A percentile compares a stretch with the other conserved stretches of the same genome.
These are phyloP conservation scores for Standfussiana lucernea DNA, from an alignment of 2,888 invertebrate species.

Conservation along the genomic window DNA sequence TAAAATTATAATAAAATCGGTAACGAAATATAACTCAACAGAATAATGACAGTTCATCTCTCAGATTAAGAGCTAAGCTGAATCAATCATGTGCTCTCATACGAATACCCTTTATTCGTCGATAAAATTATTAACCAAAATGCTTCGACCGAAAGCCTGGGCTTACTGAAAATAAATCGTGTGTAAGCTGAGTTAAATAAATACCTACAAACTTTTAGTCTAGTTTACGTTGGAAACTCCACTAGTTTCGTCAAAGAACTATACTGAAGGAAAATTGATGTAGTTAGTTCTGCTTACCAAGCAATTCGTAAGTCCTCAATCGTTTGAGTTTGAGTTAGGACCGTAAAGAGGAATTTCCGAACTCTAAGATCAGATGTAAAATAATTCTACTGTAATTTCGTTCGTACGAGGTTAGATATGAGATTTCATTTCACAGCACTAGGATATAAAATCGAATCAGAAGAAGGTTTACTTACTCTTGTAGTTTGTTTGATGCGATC, in stretches of 20 bases:
- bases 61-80: constrained; percentile 37
- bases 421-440: constrained; percentile 26
- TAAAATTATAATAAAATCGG: not conserved
- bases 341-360: constrained; percentile 40
- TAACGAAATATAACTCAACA: constrained; percentile 13
- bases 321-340: constrained; percentile 29
- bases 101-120: constrained; percentile 42
- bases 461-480: constrained; percentile 29
- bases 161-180: constrained; percentile 31
- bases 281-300: constrained; percentile 46
- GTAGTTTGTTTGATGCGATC: not conserved
- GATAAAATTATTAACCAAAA: constrained; percentile 48
- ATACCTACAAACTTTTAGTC: constrained; percentile 5
- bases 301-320: constrained; percentile 43
- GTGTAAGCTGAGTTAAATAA: constrained; percentile 37
- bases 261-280: constrained; percentile 32
- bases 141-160: constrained; percentile 16
- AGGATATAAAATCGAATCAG: constrained; percentile 2
- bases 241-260: constrained; percentile 22
- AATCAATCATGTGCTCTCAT: constrained; percentile 40
- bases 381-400: constrained; percentile 36
- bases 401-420: constrained; percentile 1
- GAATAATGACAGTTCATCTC: constrained; percentile 39
- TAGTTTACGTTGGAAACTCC: constrained; percentile 22
- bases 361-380: constrained; percentile 37